Base-by-base conservation (phyloP, 2,113 vertebrate species). In the Atractosteus spatula region DNA sequence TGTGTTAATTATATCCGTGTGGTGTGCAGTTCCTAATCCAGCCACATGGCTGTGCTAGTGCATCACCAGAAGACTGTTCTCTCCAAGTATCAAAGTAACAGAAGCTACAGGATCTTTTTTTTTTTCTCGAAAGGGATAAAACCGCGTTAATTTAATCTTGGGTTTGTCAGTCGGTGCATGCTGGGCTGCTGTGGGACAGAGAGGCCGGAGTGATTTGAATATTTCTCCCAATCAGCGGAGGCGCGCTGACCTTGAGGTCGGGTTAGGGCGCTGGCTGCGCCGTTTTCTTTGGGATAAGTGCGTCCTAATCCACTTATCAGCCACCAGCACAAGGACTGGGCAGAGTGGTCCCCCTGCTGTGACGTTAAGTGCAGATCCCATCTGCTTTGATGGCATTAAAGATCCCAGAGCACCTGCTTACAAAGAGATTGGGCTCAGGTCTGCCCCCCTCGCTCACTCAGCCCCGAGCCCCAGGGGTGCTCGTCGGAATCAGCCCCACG, bases 1-100 rank as follows among this genome's bases (percentile, higher is more conserved):
- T 29, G 29, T 29, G 29, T 29, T 29, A 29, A 29, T 29, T 29
- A 29, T 2, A 29, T 29, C 29, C 29, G 29, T 29, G 29, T 29
- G 29, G 29, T 29, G 29, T 29, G 72, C 66, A 57, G 13, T 13
- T 54, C 41, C 59, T 72, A 1, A 4, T 1, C 5, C 56, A 16
- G 55, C 80, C 82, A 80, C 73, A 71, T 72, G 82, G 73, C 67
- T 80, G 82, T 16, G 80, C 68, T 71, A 55, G 72, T 74, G 78
- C 47, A 74, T 77, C 54, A 47, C 64, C 41, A 47, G 29, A 29
- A 29, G 29, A 29, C 29, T 29, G 29, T 29, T 29, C 41, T 68
- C 45, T 61, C 14, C 12, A 51, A 66, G 12, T 62, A 72, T 70
- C 64, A 70, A 76, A 72, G 78, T 43, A 55, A 8, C 45, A 43